phyloP scores from a whole-genome alignment of 2,888 invertebrate genomes.

The Habrosyne pyritoides region DNA sequence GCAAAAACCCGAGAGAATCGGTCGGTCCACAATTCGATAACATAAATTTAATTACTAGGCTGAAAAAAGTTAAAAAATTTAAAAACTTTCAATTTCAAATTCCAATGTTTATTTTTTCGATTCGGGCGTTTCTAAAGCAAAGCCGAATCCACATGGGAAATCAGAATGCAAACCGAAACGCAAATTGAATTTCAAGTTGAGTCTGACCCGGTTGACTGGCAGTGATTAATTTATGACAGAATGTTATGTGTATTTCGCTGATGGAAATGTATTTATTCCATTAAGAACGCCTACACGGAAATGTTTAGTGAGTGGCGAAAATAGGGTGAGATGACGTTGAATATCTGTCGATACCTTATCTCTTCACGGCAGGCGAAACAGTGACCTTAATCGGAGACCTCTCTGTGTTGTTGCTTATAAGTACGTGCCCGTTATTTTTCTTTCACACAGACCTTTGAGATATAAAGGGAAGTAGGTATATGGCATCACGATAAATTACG shows the following conservation, averaged over 20 bases:
- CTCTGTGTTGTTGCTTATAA: slow-evolving; percentile 25
- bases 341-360: slow-evolving; percentile 37
- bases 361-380: slow-evolving; percentile 22
- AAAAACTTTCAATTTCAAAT: slow-evolving; percentile 41
- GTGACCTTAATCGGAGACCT: slow-evolving; percentile 30
- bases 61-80: slow-evolving; percentile 20
- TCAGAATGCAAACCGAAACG: slow-evolving; percentile 58
- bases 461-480: not conserved
- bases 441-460: not conserved
- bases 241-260: slow-evolving; percentile 27
- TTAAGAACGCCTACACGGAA: slow-evolving; percentile 25
- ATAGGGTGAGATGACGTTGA: slow-evolving; percentile 24
- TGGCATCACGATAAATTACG: slow-evolving; percentile 1
- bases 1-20: not conserved
- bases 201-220: slow-evolving; percentile 43
- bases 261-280: slow-evolving; percentile 21
- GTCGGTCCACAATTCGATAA: slow-evolving; percentile 7
- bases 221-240: slow-evolving; percentile 57
- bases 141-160: slow-evolving; percentile 66
- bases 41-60: slow-evolving; percentile 3
- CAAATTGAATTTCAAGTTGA: slow-evolving; percentile 65
- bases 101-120: slow-evolving; percentile 32
- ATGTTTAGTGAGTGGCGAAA: slow-evolving; percentile 14
- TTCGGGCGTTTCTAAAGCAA: slow-evolving; percentile 42
- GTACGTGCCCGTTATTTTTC: slow-evolving; percentile 1